Base-by-base conservation (phyloP, 2,113 vertebrate genomes). In the Kobus ellipsiprymnus region DNA sequence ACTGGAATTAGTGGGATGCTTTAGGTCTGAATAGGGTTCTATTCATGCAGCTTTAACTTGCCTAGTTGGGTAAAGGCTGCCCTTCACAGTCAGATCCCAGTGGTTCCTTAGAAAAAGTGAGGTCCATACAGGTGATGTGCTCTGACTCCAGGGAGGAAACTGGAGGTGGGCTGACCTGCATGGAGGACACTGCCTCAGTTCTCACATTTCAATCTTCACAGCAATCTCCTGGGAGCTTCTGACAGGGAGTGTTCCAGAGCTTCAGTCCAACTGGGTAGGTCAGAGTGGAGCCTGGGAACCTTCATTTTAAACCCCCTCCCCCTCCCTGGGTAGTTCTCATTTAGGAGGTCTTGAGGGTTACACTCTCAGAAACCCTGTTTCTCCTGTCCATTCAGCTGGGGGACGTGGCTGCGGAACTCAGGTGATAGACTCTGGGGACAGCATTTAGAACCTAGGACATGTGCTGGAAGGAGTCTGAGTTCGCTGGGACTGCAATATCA, bases 131-230 rank as follows among this genome's bases (percentile, higher is more conserved):
- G 3, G 6, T 14, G 52, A 21, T 2, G 14, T 33, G 60, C 6
- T 33, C 62, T 9, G 6, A 29, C 21, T 48, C 50, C 64, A 36
- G 25, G 29, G 44, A 16, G 36, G 15, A 33, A 11, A 36, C 36
- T 21, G 48, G 15, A 36, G 30, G 50, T 17, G 23, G n/a, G 10
- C 7, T n/a, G 50, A 55, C 29, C 12, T 54, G 59, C 4, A 1
- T 2, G 2, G 33, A n/a, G 48, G 84, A 12, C 7, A 21, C 0
- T 25, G 57, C 33, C 11, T 81, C 1, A 3, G 48, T 27, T 55
- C 57, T 81, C 48, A n/a, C 23, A 14, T 7, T 33, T 4, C 0
- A 5, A 12, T 15, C 15, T 1, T 7, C 7, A 19, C 7, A 46
- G 30, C 2, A 30, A 7, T n/a, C 48, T 12, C 27, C 4, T 36